Conservation (phyloP, 2,888 invertebrate genomes). For the Heteromyza rotundicornis region DNA sequence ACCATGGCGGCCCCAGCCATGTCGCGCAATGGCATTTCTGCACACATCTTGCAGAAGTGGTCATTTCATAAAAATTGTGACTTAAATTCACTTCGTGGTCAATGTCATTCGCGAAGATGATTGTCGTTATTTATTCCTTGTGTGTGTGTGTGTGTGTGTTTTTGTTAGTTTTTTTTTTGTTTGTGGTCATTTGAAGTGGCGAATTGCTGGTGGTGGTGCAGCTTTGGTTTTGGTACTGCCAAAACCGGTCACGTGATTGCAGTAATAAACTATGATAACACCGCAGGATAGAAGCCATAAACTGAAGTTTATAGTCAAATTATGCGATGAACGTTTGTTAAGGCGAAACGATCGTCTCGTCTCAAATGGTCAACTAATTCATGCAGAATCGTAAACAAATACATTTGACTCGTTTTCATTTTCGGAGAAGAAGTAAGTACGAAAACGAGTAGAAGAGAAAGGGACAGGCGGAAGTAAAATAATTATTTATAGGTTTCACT, state of each 20-base stretch:
- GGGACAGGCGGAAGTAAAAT: no score
- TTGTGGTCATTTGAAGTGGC: not conserved
- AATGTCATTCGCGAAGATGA: constrained; percentile 11
- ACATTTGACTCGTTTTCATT: not conserved
- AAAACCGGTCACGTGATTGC: constrained; percentile 4
- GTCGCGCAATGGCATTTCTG: not conserved
- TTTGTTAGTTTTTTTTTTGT: no score
- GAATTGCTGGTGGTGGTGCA: no score
- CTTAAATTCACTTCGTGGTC: constrained; percentile 8
- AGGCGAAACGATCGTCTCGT: not conserved
- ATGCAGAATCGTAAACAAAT: not conserved
- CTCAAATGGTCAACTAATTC: not conserved
- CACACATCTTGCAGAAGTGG: not conserved
- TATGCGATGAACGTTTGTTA: constrained; percentile 7
- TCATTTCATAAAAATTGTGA: not conserved
- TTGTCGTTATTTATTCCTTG: not conserved
- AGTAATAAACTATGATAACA: constrained; percentile 16
- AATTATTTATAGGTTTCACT: no score
- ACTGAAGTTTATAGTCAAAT: constrained; percentile 11
- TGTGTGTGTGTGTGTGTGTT: no score
- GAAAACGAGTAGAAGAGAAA: no score
- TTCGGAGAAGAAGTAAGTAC: not conserved
- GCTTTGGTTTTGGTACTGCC: no score
- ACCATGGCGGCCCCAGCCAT: no score
- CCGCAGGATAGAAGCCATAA: constrained; percentile 15